Base-by-base conservation (phyloP, 2,797 vertebrate species). In the Acanthurus lineatus region DNA sequence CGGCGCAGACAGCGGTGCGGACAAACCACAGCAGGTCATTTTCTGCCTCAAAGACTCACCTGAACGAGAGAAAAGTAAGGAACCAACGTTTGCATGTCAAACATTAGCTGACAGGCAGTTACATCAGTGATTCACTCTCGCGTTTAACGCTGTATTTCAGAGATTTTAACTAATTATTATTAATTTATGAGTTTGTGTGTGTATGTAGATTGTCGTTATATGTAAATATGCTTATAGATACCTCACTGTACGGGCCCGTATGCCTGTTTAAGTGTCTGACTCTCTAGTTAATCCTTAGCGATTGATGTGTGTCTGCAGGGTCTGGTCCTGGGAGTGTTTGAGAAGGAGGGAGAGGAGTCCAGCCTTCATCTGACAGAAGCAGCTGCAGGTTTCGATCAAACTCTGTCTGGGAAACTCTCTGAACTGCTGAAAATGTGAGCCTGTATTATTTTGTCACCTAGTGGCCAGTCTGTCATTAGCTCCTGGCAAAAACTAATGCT, bases 321-420 rank as follows among this genome's bases (percentile, higher is more conserved):
- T 67, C 94, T 99, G 52, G 95, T 99, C 69, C 90, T 99, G 67
- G 98, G 98, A 48, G 91, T 97, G 58, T 98, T 97, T 92, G 95
- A 96, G 20, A 94, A 93, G 84, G 94, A 95, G 12, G 94, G 95
- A 78, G 94, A 96, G 52, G 94, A 93, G 12, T 91, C 79, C 0
- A 51, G 54, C 9, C 47, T 92, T 54, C 93, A 92, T 49, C 92
- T 99, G 62, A 98, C 97, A 2, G 92, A 93, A 12, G 94, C 96
- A 0, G 97, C 96, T 16, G 95, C 96, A 56, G 89, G 85, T 25
- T 96, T 99, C 62, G 95, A 99, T 85, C 93, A 89, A 32, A 88
- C 85, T 11, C 76, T 97, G 57, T 96, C 95, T 11, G 98, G 98
- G 12, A 98, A 96, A 90, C 95, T 99, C 56, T 94, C 95, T 61